Evolutionary conservation across 2,113 vertebrate species (phyloP).

Genomic region (Mola mola): DNA sequence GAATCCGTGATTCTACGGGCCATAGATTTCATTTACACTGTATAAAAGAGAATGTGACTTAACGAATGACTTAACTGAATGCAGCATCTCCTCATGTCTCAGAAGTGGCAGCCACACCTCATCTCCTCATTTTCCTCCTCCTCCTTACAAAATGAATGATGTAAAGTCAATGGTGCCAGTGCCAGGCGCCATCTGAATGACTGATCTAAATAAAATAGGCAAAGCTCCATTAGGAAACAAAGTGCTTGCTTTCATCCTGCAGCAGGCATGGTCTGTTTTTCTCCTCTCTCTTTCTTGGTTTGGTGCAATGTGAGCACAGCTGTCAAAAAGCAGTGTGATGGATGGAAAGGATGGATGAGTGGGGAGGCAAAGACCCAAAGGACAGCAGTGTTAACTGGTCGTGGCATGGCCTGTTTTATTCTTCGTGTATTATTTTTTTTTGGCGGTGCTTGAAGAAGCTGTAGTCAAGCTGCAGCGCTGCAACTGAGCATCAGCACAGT

Average conservation of each 20-base stretch:
- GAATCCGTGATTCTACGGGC: not conserved
- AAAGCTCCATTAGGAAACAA: conserved; percentile 74
- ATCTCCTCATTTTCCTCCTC: conserved; percentile 28
- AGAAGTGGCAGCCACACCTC: conserved; percentile 41
- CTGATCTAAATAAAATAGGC: conserved; percentile 76
- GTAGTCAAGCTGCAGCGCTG: conserved; percentile 18
- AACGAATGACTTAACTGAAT: conserved; percentile 29
- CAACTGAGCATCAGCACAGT: no score
- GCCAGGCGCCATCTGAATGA: conserved; percentile 69
- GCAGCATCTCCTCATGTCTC: conserved; percentile 23
- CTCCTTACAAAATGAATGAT: conserved; percentile 72
- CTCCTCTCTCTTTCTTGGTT: conserved; percentile 39
- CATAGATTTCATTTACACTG: conserved; percentile 20
- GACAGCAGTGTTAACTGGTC: conserved; percentile 36
- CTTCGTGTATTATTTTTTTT: no score
- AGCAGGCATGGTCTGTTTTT: conserved; percentile 45
- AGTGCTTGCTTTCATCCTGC: no score
- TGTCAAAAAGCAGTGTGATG: conserved; percentile 73
- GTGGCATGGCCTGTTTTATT: conserved; percentile 22
- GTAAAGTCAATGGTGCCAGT: conserved; percentile 63
- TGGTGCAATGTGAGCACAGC: conserved; percentile 81
- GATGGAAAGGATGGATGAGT: conserved; percentile 52
- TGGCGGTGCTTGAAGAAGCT: no score
- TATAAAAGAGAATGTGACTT: conserved; percentile 28
- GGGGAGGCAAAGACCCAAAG: not conserved